A percentile compares a stretch with the other conserved stretches of the same genome.
These are phyloP conservation scores for Pasiphila rectangulata DNA, from an alignment of 2,888 invertebrate genomes.

Conservation along the genomic window DNA sequence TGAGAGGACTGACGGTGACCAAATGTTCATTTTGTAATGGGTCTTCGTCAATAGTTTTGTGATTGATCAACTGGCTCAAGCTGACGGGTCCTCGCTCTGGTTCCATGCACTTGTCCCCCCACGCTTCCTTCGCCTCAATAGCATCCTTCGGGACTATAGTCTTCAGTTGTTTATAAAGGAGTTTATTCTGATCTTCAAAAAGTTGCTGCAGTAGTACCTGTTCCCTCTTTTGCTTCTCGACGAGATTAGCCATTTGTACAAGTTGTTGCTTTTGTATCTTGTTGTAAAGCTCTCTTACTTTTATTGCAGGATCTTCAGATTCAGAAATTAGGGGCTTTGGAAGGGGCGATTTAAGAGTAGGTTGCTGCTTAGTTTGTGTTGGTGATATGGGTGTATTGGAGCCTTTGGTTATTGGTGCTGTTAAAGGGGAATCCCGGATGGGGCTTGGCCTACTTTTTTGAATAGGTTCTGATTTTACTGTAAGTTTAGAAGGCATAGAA, in stretches of 20 bases:
- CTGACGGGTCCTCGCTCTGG: conserved; percentile 63
- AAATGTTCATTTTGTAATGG: neutral
- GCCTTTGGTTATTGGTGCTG: conserved; percentile 39
- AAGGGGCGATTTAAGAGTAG: conserved; percentile 11
- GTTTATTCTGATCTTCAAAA: conserved; percentile 84
- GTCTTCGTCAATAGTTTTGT: conserved; percentile 33
- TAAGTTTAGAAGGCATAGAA: conserved; percentile 36
- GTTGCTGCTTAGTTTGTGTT: conserved; percentile 30
- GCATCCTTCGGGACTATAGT: conserved; percentile 66
- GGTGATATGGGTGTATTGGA: conserved; percentile 23
- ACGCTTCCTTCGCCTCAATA: conserved; percentile 61
- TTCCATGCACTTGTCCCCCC: conserved; percentile 51
- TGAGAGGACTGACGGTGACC: conserved; percentile 48
- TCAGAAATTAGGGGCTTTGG: conserved; percentile 40
- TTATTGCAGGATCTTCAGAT: conserved; percentile 59
- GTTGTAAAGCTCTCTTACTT: conserved; percentile 67
- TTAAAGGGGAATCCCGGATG: conserved; percentile 36
- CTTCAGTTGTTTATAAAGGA: conserved; percentile 76
- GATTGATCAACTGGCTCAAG: conserved; percentile 65
- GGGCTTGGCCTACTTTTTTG: conserved; percentile 49
- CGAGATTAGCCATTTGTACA: conserved; percentile 81
- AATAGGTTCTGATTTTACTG: conserved; percentile 50
- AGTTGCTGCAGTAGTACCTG: conserved; percentile 82
- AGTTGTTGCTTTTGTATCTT: conserved; percentile 84
- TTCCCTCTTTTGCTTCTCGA: conserved; percentile 83